These are phyloP conservation scores for Todus mexicanus DNA, from an alignment of 2,797 vertebrate species.

Conservation along the genomic window DNA sequence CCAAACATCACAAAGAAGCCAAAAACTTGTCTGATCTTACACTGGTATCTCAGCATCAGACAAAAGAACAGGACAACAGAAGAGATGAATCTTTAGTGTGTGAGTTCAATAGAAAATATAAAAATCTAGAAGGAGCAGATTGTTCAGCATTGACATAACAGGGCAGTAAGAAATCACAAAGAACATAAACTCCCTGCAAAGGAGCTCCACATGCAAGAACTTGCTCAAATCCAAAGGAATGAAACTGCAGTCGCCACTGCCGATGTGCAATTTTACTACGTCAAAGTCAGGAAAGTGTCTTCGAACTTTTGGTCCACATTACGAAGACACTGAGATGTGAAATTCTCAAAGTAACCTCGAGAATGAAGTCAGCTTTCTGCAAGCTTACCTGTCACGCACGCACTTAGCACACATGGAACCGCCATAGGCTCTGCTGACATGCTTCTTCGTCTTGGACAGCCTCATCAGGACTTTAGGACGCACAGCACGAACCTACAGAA, in stretches of 20 bases:
- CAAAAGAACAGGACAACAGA: neutral
- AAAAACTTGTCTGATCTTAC: neutral
- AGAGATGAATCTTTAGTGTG: neutral
- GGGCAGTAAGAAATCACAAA: neutral
- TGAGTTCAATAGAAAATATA: neutral
- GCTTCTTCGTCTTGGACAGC: constrained; percentile 98
- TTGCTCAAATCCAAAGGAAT: neutral
- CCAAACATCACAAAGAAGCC: neutral
- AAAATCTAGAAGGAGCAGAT: neutral
- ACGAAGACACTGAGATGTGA: accelerated
- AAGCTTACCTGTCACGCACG: constrained; percentile 92
- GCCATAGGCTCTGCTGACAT: constrained; percentile 96
- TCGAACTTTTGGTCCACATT: accelerated
- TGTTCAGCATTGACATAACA: neutral
- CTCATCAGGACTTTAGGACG: constrained; percentile 98
- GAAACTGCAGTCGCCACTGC: accelerated
- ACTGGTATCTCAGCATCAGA: neutral
- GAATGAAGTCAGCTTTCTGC: neutral
- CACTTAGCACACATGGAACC: constrained; percentile 99
- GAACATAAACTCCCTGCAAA: neutral
- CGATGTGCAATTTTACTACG: accelerated
- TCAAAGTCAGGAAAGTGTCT: neutral
- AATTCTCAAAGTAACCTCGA: accelerated
- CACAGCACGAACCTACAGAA: constrained; percentile 88
- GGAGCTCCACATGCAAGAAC: neutral